A percentile compares a stretch with the other conserved stretches of the same genome.
phyloP scores from a whole-genome alignment of 2,888 invertebrate species.

The Limenitis camilla region DNA sequence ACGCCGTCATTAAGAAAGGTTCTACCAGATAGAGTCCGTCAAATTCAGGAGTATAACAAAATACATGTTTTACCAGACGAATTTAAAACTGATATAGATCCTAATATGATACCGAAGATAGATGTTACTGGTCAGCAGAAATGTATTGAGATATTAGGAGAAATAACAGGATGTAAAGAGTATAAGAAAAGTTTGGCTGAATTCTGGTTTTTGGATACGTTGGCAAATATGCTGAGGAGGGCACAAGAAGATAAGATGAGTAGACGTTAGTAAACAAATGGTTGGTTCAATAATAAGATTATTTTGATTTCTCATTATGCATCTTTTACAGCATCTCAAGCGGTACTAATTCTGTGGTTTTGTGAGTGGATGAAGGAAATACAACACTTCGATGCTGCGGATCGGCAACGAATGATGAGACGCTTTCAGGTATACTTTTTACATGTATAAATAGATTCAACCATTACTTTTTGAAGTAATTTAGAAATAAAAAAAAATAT shows the following conservation, averaged over 20 bases:
- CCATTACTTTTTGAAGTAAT: not conserved
- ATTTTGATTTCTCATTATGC: not conserved
- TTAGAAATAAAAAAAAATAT: no score
- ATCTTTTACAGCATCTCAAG: constrained; percentile 47
- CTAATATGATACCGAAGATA: constrained; percentile 51
- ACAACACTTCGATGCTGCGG: constrained; percentile 61
- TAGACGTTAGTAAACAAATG: constrained; percentile 40
- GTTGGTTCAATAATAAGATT: no score
- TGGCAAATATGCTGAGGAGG: constrained; percentile 58
- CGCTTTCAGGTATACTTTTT: constrained; percentile 46
- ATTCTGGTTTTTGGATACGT: constrained; percentile 70
- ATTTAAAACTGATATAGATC: constrained; percentile 49
- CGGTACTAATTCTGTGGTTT: constrained; percentile 59
- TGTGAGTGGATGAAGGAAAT: constrained; percentile 71
- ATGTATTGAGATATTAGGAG: constrained; percentile 57
- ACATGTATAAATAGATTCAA: not conserved
- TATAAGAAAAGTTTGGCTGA: constrained; percentile 60
- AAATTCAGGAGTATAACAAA: constrained; percentile 45
- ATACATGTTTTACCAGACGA: constrained; percentile 52
- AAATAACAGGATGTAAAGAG: constrained; percentile 49
- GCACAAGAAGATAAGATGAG: constrained; percentile 52
- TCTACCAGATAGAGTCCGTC: constrained; percentile 45
- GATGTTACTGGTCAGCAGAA: constrained; percentile 41
- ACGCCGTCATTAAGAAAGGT: constrained; percentile 48
- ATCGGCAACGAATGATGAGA: constrained; percentile 51